Evolutionary conservation across 2,113 vertebrate genomes (phyloP).

Genomic region (Guaruba guarouba): DNA sequence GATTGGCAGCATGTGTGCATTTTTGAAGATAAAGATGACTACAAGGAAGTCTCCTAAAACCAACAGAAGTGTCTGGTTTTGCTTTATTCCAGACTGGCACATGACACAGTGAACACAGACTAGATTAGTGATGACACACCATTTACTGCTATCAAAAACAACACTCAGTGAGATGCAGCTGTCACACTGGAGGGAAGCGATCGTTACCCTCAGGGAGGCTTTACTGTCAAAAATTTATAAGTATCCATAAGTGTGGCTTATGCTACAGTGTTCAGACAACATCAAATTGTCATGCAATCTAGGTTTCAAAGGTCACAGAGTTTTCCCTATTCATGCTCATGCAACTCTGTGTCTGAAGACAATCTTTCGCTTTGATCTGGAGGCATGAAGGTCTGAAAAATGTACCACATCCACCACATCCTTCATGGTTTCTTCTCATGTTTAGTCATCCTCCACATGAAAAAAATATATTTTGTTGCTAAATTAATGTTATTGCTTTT

Average conservation of each 20-base stretch:
- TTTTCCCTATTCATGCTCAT: neutral
- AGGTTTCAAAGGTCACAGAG: neutral
- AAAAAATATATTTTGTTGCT: neutral
- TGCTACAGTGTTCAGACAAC: neutral
- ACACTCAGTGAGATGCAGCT: neutral
- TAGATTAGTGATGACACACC: neutral
- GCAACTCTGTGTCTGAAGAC: neutral
- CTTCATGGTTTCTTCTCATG: neutral
- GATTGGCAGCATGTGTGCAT: neutral
- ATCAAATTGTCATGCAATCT: neutral
- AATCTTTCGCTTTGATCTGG: neutral
- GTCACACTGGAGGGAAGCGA: neutral
- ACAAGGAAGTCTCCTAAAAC: neutral
- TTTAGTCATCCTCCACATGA: neutral
- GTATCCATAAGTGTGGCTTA: neutral
- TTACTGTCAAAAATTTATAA: neutral
- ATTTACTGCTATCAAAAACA: neutral
- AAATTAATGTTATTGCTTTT: neutral
- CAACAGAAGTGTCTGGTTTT: neutral
- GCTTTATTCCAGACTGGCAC: neutral
- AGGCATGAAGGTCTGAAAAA: neutral
- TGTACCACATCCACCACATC: neutral
- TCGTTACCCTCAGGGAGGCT: neutral
- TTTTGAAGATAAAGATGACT: neutral
- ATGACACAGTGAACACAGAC: neutral